Percentiles rank a stretch among this genome's conserved stretches.
Conservation (phyloP, 2,797 vertebrate genomes). For the Saxicola maurus region DNA sequence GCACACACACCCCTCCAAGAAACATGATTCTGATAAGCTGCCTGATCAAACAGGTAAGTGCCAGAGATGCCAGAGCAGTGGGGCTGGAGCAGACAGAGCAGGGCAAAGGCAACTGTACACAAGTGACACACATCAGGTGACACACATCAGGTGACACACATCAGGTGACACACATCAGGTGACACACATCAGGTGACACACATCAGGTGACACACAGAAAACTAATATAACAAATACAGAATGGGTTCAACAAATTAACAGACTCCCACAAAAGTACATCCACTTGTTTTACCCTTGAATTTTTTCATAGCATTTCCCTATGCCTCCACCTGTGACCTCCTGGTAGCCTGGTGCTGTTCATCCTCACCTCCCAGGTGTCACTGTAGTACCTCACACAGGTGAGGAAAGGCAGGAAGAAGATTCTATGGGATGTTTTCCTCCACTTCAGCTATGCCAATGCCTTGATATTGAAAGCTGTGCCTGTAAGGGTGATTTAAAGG, state of each 20-base stretch:
- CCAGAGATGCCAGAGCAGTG: not conserved
- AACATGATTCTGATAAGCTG: not conserved
- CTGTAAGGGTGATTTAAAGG: not conserved
- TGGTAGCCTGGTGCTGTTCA: fast-evolving
- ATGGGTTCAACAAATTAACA: not conserved
- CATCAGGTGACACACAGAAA: not conserved
- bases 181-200: not conserved
- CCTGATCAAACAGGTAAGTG: not conserved
- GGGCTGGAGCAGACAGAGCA: not conserved
- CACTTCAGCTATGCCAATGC: not conserved
- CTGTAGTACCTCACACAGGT: not conserved
- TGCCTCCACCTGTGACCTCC: fast-evolving
- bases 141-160: not conserved
- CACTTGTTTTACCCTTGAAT: not conserved
- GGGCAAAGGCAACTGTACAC: not conserved
- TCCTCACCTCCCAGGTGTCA: not conserved
- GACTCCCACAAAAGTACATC: fast-evolving
- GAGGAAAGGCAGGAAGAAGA: not conserved
- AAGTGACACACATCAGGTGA: not conserved
- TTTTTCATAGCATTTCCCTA: not conserved
- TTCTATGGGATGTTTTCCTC: not conserved
- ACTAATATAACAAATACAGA: not conserved
- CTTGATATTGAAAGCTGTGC: not conserved
- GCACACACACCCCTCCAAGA: not conserved
- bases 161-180: not conserved